Conservation (phyloP, 2,113 vertebrate species). For the Charina bottae region DNA sequence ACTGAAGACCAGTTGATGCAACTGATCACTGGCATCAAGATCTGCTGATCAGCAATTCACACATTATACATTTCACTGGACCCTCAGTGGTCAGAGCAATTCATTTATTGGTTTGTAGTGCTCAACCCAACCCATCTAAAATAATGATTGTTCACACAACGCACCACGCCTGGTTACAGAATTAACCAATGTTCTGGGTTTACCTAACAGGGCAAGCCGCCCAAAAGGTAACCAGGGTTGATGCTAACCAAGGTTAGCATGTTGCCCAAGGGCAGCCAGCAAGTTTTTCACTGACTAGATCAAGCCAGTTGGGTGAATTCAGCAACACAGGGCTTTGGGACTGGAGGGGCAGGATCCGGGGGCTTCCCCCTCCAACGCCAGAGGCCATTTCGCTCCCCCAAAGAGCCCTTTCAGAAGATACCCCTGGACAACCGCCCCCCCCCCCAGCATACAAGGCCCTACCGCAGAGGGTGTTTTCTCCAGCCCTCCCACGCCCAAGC, state of each 20-base stretch:
- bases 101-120: neutral
- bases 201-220: neutral
- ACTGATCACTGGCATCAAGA: neutral
- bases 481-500: no score
- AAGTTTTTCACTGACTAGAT: neutral
- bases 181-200: neutral
- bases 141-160: neutral
- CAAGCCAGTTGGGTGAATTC: rapidly evolving
- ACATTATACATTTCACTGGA: rapidly evolving
- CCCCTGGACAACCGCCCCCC: neutral
- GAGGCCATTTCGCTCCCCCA: neutral
- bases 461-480: no score
- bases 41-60: neutral
- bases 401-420: no score
- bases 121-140: neutral
- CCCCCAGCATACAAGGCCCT: neutral
- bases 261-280: no score
- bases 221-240: neutral
- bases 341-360: neutral
- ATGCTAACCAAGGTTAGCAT: neutral
- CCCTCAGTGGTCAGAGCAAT: neutral
- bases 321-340: no score
- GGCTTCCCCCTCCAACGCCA: neutral
- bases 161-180: neutral
- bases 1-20: neutral